These are phyloP conservation scores for Sebastolobus alascanus DNA, from an alignment of 2,797 vertebrate genomes.

Conservation along the genomic window DNA sequence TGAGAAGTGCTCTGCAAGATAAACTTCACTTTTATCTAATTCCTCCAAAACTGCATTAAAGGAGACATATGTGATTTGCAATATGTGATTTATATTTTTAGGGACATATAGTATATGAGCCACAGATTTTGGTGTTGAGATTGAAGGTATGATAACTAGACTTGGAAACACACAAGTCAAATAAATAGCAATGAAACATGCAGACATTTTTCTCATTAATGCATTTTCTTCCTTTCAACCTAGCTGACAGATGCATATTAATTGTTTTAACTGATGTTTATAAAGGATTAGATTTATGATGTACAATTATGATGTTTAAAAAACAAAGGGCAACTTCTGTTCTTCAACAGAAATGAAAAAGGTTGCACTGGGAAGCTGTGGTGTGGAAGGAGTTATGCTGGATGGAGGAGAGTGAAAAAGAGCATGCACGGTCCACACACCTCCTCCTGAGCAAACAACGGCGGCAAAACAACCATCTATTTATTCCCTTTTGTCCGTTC, in stretches of 20 bases:
- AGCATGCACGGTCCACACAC: not conserved
- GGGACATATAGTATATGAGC: not conserved
- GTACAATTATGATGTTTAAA: too few species aligned
- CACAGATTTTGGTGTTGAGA: not conserved
- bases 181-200: not conserved
- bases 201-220: not conserved
- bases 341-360: too few species aligned
- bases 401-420: not conserved
- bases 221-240: not conserved
- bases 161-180: too few species aligned
- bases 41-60: not conserved
- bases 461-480: not conserved
- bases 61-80: not conserved
- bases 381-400: not conserved
- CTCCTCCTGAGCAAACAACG: not conserved
- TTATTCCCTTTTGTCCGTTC: not conserved
- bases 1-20: conserved; percentile 17
- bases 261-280: too few species aligned
- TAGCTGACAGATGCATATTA: too few species aligned
- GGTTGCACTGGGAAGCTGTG: not conserved
- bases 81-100: not conserved
- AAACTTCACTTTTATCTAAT: conserved; percentile 13
- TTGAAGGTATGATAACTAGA: not conserved
- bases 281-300: too few species aligned
- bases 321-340: too few species aligned